Evolutionary conservation across 2,113 vertebrate genomes (phyloP), one percentile per base, ranked within the genome.

Genomic region (Parotia lawesii): DNA sequence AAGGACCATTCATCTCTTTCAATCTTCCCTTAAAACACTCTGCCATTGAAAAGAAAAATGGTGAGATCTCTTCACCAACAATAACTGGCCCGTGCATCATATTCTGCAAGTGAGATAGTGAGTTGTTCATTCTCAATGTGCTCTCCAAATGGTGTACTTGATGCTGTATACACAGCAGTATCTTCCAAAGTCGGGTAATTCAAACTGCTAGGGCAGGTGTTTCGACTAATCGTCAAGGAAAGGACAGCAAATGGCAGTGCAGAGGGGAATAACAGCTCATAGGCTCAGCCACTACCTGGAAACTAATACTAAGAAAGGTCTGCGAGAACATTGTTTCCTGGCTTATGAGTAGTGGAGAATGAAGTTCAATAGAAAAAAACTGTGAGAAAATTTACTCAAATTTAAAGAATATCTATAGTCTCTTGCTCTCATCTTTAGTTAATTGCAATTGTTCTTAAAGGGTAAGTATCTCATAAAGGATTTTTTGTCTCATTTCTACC

Each of bases 1-100:
- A 94, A 95, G 90, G 45, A 91, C 60, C 85, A 86, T 83, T 93
- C 91, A 86, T 80, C 40, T 67, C 72, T 83, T 95, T 80, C 93
- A 80, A 18, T 85, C 54, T 62, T 85, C 60, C 89, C 56, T 85
- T 91, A 76, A 89, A 94, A 76, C 57, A 37, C 77, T 57, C 57
- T 72, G 22, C 60, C 56, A 67, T 53, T 94, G 85, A 85, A 90
- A 83, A 94, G 78, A 81, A 95, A 88, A 88, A 83, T 18, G 31
- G 64, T 88, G 75, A 95, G 75, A 80, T 91, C 82, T 91, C 93
- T 94, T 95, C 71, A 85, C 58, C 71, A 62, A 27, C 81, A 91
- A 73, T 87, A 85, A 92, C 47, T 73, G 56, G 62, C 67, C 56
- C 58, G 35, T 51, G 58, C 62, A 24, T 82, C 54, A 14, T 50